These are phyloP conservation scores for Protonemura montana DNA, from an alignment of 2,888 invertebrate genomes.

Conservation along the genomic window DNA sequence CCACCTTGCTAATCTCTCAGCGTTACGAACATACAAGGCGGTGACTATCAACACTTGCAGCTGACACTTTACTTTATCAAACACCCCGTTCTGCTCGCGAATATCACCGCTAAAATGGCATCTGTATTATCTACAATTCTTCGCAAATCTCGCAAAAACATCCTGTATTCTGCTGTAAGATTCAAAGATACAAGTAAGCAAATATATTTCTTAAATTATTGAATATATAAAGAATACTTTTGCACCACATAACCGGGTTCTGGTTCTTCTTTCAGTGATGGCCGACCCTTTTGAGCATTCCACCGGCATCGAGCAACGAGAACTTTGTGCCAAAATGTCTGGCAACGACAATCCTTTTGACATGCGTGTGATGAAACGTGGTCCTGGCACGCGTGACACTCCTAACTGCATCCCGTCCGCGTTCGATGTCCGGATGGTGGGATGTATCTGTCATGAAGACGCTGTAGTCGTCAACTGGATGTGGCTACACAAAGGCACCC, in stretches of 20 bases:
- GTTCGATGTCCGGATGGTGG: slow-evolving; percentile 88
- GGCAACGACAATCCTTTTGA: slow-evolving; percentile 91
- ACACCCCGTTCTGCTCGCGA: too few species aligned
- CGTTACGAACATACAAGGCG: background rate
- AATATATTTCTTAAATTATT: too few species aligned
- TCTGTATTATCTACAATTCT: slow-evolving; percentile 36
- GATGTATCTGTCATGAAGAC: slow-evolving; percentile 97
- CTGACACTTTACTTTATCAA: background rate
- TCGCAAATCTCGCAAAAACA: slow-evolving; percentile 45
- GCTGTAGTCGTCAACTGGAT: slow-evolving; percentile 90
- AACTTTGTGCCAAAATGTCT: slow-evolving; percentile 82
- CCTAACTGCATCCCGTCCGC: slow-evolving; percentile 93
- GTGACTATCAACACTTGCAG: background rate
- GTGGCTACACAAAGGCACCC: slow-evolving; percentile 89
- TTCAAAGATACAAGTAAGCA: slow-evolving; percentile 46
- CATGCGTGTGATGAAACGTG: slow-evolving; percentile 82
- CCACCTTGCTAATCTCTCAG: background rate
- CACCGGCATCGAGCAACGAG: slow-evolving; percentile 90
- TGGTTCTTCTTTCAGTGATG: slow-evolving; percentile 66
- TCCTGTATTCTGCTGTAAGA: slow-evolving; percentile 43
- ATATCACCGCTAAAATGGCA: slow-evolving; percentile 52
- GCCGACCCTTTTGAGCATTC: slow-evolving; percentile 91
- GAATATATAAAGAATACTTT: too few species aligned
- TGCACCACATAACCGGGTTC: too few species aligned
- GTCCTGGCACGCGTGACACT: slow-evolving; percentile 79